Conservation (phyloP, 2,797 vertebrate genomes). For the Phoxinus dragarum region DNA sequence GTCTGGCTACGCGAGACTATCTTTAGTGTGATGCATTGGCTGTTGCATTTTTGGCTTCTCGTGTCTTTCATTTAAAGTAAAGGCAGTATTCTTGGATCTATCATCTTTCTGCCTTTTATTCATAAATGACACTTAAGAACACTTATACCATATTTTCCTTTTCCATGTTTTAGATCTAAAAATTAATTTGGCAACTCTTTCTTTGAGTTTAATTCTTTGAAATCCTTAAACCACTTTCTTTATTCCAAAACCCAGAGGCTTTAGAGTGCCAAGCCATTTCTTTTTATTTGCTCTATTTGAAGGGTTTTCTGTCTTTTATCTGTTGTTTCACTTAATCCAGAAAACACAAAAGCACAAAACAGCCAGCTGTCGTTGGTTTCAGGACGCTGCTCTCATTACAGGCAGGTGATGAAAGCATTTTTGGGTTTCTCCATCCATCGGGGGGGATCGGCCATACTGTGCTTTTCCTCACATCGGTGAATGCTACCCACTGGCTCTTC, state of each 20-base stretch:
- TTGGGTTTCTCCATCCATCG: slow-evolving; percentile 25
- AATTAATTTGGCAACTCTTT: slow-evolving; percentile 1
- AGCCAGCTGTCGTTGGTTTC: slow-evolving; percentile 22
- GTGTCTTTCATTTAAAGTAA: background rate
- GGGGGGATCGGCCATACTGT: background rate
- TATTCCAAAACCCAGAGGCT: slow-evolving; percentile 1
- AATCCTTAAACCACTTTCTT: background rate
- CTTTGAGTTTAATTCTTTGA: slow-evolving; percentile 15
- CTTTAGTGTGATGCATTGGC: background rate
- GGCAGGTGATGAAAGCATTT: slow-evolving; percentile 35
- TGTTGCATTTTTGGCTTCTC: background rate
- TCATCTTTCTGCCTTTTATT: slow-evolving; percentile 19
- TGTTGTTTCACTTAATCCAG: slow-evolving; percentile 2
- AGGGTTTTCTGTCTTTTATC: slow-evolving; percentile 24
- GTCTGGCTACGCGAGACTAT: no score
- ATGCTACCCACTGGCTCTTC: slow-evolving; percentile 2
- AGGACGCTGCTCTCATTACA: slow-evolving; percentile 1
- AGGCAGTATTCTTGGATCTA: background rate
- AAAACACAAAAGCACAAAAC: slow-evolving; percentile 40
- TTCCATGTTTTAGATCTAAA: background rate
- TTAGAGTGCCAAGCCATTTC: background rate
- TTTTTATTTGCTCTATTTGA: slow-evolving; percentile 14
- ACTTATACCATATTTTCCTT: background rate
- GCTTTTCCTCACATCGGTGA: background rate
- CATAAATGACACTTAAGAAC: background rate